A percentile compares a stretch with the other conserved stretches of the same genome.
Conservation (phyloP, 2,888 invertebrate genomes). For the Trichopoda pennipes region DNA sequence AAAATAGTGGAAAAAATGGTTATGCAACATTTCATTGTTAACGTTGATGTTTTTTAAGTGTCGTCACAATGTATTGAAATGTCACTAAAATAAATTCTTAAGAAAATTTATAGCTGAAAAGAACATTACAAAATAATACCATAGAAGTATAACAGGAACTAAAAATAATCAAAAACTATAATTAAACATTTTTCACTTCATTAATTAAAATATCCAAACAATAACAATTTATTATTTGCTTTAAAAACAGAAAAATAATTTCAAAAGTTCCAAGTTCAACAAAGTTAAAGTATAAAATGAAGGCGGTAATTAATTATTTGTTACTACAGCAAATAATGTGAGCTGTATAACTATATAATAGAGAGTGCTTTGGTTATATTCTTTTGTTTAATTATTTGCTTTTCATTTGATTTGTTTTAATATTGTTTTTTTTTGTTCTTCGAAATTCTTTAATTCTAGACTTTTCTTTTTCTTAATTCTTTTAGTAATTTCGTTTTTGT, state of each 20-base stretch:
- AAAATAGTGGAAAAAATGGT: not conserved
- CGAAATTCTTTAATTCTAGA: not conserved
- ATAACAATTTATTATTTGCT: too few relatives aligned
- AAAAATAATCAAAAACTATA: not conserved
- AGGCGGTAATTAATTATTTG: not conserved
- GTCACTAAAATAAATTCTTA: constrained; percentile 19
- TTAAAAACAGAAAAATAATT: too few relatives aligned
- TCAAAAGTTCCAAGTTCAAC: too few relatives aligned
- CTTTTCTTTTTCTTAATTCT: not conserved
- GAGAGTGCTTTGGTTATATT: too few relatives aligned
- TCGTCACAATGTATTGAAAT: constrained; percentile 25
- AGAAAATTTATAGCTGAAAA: constrained; percentile 7
- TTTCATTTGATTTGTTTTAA: too few relatives aligned
- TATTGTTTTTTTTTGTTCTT: too few relatives aligned
- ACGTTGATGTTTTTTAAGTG: constrained; percentile 4
- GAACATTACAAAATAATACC: not conserved
- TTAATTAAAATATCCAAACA: constrained; percentile 41
- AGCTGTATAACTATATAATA: not conserved
- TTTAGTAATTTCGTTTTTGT: not conserved
- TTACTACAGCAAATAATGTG: not conserved
- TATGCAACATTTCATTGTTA: not conserved
- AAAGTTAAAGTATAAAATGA: too few relatives aligned
- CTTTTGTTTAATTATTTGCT: not conserved
- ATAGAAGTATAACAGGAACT: not conserved
- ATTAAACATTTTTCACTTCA: constrained; percentile 59